phyloP scores from a whole-genome alignment of 1,140 invertebrate species.

The Ceratina australensis region DNA sequence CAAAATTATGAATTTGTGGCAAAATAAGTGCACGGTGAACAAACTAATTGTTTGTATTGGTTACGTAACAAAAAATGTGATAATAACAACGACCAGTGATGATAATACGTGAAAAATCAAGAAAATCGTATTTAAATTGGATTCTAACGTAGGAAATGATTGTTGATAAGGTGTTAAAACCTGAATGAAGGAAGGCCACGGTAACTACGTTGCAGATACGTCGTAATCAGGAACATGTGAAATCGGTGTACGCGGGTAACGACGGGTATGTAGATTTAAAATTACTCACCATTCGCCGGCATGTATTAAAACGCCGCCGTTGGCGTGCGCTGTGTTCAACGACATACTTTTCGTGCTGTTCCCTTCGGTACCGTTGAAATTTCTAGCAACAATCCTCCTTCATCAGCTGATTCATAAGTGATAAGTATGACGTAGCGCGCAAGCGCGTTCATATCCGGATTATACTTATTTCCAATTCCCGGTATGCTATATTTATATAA shows the following conservation, averaged over 20 bases:
- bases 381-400: conserved; percentile 27
- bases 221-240: conserved; percentile 51
- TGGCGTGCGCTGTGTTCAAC: conserved; percentile 94
- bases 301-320: conserved; percentile 94
- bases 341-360: conserved; percentile 84
- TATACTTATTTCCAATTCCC: background rate
- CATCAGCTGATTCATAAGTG: conserved; percentile 70
- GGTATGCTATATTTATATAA: too few relatives aligned
- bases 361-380: background rate
- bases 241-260: background rate
- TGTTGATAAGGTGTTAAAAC: too few relatives aligned
- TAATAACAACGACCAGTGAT: too few relatives aligned
- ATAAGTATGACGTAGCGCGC: conserved; percentile 58
- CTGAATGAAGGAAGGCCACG: conserved; percentile 5
- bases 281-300: conserved; percentile 92
- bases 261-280: background rate
- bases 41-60: too few relatives aligned
- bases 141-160: too few relatives aligned
- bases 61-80: too few relatives aligned
- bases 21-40: too few relatives aligned
- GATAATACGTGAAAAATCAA: too few relatives aligned
- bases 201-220: conserved; percentile 54
- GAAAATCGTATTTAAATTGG: too few relatives aligned
- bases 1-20: too few relatives aligned
- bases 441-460: conserved; percentile 48